Conservation (phyloP, 1,140 invertebrate species). For the Hesperophylax magnus region DNA sequence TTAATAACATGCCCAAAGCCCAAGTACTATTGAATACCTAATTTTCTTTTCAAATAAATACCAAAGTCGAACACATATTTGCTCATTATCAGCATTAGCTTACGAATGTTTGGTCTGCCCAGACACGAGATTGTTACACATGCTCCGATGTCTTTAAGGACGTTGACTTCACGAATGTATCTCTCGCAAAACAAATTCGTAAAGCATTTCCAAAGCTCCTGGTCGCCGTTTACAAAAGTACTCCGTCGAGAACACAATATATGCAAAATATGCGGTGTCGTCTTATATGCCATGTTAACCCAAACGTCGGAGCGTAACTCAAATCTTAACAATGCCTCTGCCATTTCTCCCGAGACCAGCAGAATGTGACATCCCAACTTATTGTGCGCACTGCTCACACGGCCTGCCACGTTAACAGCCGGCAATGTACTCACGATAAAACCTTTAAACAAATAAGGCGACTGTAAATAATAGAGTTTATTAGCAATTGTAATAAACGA, state of each 20-base stretch:
- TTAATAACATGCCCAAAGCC: too few relatives aligned
- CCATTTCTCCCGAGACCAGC: constrained; percentile 46
- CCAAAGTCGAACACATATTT: too few relatives aligned
- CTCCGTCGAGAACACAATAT: constrained; percentile 47
- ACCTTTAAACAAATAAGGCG: constrained; percentile 42
- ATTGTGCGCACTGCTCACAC: constrained; percentile 43
- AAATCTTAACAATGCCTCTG: constrained; percentile 56
- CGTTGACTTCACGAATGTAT: constrained; percentile 50
- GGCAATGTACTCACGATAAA: neutral
- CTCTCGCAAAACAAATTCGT: constrained; percentile 49
- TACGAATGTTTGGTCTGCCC: neutral
- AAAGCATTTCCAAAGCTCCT: constrained; percentile 45
- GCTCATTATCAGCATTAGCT: constrained; percentile 2
- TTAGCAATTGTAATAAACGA: constrained; percentile 45
- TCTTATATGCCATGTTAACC: constrained; percentile 37
- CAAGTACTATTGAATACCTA: too few relatives aligned
- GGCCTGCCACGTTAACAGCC: constrained; percentile 16
- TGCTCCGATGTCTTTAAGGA: constrained; percentile 32
- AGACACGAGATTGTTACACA: neutral
- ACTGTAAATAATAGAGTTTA: constrained; percentile 48
- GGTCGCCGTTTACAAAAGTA: constrained; percentile 43
- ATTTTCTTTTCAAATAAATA: too few relatives aligned
- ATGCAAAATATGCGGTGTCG: constrained; percentile 56
- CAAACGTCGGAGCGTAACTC: constrained; percentile 49
- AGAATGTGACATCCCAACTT: constrained; percentile 48